Evolutionary conservation across 2,888 invertebrate species (phyloP), one percentile per base, ranked within the genome.

Genomic region (Conus canariensis): DNA sequence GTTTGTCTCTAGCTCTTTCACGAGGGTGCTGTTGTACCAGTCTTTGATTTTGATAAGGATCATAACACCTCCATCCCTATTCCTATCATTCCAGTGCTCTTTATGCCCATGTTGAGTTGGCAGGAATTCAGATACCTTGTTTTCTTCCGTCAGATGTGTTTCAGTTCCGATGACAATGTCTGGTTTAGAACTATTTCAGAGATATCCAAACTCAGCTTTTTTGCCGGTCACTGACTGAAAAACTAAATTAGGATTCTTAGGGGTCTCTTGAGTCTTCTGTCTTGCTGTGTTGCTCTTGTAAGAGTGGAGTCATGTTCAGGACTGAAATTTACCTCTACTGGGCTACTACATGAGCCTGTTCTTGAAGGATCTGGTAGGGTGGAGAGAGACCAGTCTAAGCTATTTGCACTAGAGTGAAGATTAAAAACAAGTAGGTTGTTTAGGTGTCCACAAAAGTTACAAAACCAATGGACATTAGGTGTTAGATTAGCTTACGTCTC

Each of bases 1-100:
- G n/a, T 74, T 74, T 74, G 70, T 74, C 70, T 74, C 70, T 22
- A 74, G 70, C 70, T 74, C 70, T 74, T 74, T 74, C 70, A 74
- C 70, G 16, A 16, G 70, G 70, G 70, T 74, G 70, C 70, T 74
- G 22, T 74, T 74, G 70, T 74, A 74, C 8, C 70, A 74, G 70
- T 74, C n/a, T 45, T 45, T 45, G 45, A 45, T 45, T 74, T 74
- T 74, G 70, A 74, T 22, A 74, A 74, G 70, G 22, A 74, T 74
- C 70, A 74, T 74, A 22, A 74, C 70, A 74, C 70, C 70, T 74
- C 70, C 70, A 74, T 74, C 70, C 70, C 70, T 74, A 74, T 74
- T 74, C 22, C 70, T 74, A 74, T 74, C 70, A 22, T n/a, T 74
- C n/a, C 70, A 8, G 22, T 74, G 70, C 70, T 19, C 70, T 74